Percentiles rank a stretch among this genome's conserved stretches.
Conservation (phyloP, 1,140 invertebrate genomes). For the Anastrepha obliqua region DNA sequence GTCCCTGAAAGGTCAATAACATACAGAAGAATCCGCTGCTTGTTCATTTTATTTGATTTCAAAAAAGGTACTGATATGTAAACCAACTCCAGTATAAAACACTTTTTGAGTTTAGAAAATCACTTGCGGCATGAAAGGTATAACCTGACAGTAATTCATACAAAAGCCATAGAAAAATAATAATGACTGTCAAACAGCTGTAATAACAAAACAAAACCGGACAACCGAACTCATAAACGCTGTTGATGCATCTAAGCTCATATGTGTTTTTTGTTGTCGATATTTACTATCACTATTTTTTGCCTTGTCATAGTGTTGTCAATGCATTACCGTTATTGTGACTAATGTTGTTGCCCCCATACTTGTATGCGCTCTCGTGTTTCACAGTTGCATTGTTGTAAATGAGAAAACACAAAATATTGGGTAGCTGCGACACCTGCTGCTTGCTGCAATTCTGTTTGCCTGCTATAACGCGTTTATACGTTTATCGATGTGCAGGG, state of each 20-base stretch:
- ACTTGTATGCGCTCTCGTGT: not conserved
- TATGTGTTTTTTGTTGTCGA: not conserved
- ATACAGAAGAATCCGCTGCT: too few relatives aligned
- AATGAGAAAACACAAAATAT: not conserved
- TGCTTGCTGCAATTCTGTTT: constrained; percentile 28
- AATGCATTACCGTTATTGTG: not conserved
- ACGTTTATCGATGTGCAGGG: not conserved
- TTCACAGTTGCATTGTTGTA: not conserved
- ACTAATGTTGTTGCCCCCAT: too few relatives aligned
- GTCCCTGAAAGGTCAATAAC: too few relatives aligned
- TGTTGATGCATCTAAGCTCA: constrained; percentile 7
- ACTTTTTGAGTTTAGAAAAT: too few relatives aligned
- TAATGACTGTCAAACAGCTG: not conserved
- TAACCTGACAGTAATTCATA: too few relatives aligned
- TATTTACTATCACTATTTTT: not conserved
- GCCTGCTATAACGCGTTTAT: constrained; percentile 9
- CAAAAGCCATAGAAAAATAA: not conserved
- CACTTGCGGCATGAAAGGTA: too few relatives aligned
- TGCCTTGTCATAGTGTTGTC: not conserved
- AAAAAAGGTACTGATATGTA: too few relatives aligned
- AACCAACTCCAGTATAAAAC: too few relatives aligned
- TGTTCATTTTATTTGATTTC: too few relatives aligned
- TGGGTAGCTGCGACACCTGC: not conserved
- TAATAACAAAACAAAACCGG: not conserved
- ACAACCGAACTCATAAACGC: not conserved